Percentiles rank a stretch among this genome's conserved stretches.
Conservation (phyloP, 1,140 invertebrate species). For the Microvelia longipes region DNA sequence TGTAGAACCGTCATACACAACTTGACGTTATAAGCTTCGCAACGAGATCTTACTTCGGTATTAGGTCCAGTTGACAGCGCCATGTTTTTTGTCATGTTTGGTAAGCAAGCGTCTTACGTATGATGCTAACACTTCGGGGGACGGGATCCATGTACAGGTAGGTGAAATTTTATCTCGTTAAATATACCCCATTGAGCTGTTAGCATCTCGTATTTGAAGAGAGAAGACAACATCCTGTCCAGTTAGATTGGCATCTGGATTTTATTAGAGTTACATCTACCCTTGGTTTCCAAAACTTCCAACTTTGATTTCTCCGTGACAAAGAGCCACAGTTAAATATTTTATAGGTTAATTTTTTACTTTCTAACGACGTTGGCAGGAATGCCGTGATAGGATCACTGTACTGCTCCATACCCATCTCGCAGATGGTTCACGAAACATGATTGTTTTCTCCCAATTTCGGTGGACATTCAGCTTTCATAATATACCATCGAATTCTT, state of each 20-base stretch:
- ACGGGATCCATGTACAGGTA: conserved; percentile 21
- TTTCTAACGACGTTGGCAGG: conserved; percentile 31
- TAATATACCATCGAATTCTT: conserved; percentile 33
- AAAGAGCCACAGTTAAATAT: conserved; percentile 41
- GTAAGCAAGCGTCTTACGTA: conserved; percentile 22
- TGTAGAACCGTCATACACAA: conserved; percentile 28
- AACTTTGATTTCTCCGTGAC: conserved; percentile 31
- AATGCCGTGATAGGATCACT: conserved; percentile 31
- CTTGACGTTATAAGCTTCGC: conserved; percentile 32
- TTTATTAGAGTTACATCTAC: conserved; percentile 28
- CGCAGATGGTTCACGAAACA: conserved; percentile 19
- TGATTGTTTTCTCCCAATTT: conserved; percentile 29
- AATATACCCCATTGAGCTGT: conserved; percentile 16
- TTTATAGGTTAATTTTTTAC: conserved; percentile 36
- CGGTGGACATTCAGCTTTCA: conserved; percentile 31
- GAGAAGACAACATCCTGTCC: conserved; percentile 11
- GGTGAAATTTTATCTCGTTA: conserved; percentile 13
- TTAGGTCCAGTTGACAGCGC: conserved; percentile 28
- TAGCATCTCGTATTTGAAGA: conserved; percentile 6
- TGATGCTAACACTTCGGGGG: conserved; percentile 18
- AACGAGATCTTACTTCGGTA: conserved; percentile 23
- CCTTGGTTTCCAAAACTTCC: conserved; percentile 31
- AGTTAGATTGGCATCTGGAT: conserved; percentile 12
- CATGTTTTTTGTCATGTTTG: conserved; percentile 23
- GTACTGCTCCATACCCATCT: conserved; percentile 20